Conservation (phyloP, 2,113 vertebrate genomes). For the Catharus bicknelli region DNA sequence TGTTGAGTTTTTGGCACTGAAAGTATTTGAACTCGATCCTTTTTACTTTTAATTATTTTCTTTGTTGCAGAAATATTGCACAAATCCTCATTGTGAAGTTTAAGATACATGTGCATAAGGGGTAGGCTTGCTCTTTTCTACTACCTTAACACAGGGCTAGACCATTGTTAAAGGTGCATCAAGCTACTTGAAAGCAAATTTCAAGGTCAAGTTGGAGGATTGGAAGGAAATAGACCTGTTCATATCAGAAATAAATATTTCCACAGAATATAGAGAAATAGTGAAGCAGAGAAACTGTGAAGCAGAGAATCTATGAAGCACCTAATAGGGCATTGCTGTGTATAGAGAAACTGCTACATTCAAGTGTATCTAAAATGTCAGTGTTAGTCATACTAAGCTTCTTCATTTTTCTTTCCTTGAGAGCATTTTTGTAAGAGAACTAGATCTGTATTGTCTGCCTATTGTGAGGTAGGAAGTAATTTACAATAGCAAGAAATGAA, state of each 20-base stretch:
- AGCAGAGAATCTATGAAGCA: neutral
- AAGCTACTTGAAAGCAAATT: neutral
- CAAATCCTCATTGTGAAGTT: neutral
- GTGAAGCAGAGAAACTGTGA: neutral
- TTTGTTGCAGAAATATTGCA: neutral
- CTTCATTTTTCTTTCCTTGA: constrained; percentile 9
- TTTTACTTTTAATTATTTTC: neutral
- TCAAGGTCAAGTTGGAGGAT: neutral
- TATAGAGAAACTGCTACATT: neutral
- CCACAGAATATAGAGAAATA: neutral
- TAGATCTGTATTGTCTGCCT: constrained; percentile 1
- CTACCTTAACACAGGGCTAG: neutral
- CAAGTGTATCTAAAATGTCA: constrained; percentile 6
- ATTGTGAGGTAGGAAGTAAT: constrained; percentile 1
- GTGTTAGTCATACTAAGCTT: neutral
- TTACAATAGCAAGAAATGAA: constrained; percentile 30
- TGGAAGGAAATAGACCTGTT: neutral
- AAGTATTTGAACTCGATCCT: neutral
- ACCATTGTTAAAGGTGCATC: neutral
- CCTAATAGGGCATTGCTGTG: neutral
- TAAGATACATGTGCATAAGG: neutral
- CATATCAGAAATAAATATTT: neutral
- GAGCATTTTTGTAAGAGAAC: neutral
- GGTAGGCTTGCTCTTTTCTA: neutral
- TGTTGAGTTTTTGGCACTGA: neutral